These are phyloP conservation scores for Ophioninae sp. DNA, from an alignment of 2,888 invertebrate genomes.

Conservation along the genomic window DNA sequence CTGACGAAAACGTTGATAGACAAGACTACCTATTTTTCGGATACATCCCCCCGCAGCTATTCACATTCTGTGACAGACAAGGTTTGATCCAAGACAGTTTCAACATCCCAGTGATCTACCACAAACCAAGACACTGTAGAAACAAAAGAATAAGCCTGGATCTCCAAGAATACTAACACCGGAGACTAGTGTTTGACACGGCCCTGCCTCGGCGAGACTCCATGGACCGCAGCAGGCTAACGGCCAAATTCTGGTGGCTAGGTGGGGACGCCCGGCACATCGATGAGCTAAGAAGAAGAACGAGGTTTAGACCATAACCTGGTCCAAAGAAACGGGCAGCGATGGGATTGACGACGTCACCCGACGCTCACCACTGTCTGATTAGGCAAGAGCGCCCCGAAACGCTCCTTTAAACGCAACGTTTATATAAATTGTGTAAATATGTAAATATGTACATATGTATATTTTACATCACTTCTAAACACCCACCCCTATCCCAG, in stretches of 20 bases:
- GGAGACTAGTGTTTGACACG: conserved; percentile 2
- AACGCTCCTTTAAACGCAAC: too few relatives aligned
- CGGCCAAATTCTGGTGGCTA: background rate
- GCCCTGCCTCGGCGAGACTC: background rate
- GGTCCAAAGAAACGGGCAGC: background rate
- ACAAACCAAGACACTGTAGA: conserved; percentile 1
- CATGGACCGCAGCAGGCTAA: background rate
- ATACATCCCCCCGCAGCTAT: background rate
- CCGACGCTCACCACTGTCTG: too few relatives aligned
- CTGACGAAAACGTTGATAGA: background rate
- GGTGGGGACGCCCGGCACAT: background rate
- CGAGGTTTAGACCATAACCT: background rate
- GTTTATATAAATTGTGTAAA: too few relatives aligned
- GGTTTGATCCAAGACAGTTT: conserved; percentile 2
- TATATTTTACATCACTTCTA: too few relatives aligned
- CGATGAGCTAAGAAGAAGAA: background rate
- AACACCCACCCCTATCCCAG: too few relatives aligned
- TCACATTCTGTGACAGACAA: background rate
- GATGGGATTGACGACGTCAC: too few relatives aligned
- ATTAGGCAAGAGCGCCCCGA: too few relatives aligned
- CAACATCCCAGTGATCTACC: background rate
- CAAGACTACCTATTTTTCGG: background rate
- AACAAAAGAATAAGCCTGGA: conserved; percentile 4
- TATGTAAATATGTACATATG: too few relatives aligned
- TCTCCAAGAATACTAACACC: background rate